These are phyloP conservation scores for Blastobasis adustella DNA, from an alignment of 2,888 invertebrate species.

Conservation along the genomic window DNA sequence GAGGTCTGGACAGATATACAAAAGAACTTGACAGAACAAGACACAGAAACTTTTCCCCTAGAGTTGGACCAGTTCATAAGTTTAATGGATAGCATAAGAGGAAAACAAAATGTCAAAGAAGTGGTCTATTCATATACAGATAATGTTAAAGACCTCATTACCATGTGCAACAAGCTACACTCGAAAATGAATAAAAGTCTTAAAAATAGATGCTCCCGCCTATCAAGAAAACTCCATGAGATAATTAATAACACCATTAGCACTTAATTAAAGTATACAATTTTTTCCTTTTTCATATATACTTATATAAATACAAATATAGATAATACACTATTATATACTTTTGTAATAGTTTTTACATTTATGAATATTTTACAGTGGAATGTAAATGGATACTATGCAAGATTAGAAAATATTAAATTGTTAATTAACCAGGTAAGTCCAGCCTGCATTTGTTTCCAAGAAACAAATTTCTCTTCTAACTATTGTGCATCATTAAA, in stretches of 20 bases:
- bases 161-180: neutral
- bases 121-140: neutral
- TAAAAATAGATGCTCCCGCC: no score
- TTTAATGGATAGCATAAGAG: conserved; percentile 7
- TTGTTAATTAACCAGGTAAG: conserved; percentile 1
- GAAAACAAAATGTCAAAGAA: conserved; percentile 9
- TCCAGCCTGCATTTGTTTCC: conserved; percentile 9
- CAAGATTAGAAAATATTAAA: conserved; percentile 8
- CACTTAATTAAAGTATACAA: no score
- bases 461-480: conserved; percentile 10
- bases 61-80: conserved; percentile 11
- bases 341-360: neutral
- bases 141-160: neutral
- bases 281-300: no score
- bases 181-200: neutral
- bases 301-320: no score
- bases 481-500: conserved; percentile 5
- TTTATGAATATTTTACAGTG: no score
- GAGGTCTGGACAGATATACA: conserved; percentile 9
- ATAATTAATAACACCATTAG: no score
- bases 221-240: no score
- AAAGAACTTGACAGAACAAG: conserved; percentile 1
- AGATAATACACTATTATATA: no score
- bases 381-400: no score
- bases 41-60: neutral